Evolutionary conservation across 1,140 invertebrate species (phyloP).

Genomic region (Triops longicaudatus): DNA sequence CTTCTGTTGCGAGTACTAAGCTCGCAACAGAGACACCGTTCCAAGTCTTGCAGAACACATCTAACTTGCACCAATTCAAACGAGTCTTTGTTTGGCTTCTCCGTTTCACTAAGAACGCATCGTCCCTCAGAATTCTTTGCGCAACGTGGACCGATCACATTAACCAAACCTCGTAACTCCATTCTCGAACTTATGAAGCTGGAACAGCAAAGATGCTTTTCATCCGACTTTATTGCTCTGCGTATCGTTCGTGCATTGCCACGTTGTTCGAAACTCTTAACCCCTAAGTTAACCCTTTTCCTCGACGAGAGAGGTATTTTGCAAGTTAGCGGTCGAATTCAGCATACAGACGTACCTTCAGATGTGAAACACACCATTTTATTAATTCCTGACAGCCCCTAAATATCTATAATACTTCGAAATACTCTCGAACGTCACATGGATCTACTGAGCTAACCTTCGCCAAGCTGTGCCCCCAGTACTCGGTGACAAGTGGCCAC

Average conservation of each 20-base stretch:
- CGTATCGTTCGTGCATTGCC: neutral
- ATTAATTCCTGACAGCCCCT: constrained; percentile 34
- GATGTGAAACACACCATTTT: constrained; percentile 40
- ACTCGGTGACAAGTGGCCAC: too few relatives aligned
- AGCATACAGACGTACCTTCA: constrained; percentile 33
- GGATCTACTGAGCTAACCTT: neutral
- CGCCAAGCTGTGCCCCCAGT: neutral
- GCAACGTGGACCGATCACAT: neutral
- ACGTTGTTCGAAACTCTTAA: neutral
- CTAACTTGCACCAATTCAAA: constrained; percentile 16
- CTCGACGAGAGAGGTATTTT: constrained; percentile 37
- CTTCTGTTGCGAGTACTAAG: neutral
- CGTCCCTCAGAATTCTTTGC: neutral
- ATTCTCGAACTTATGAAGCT: neutral
- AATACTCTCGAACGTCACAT: neutral
- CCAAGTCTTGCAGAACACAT: neutral
- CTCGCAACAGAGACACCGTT: neutral
- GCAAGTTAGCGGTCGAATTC: constrained; percentile 39
- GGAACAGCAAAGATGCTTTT: neutral
- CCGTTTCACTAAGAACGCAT: constrained; percentile 17
- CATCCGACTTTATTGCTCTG: neutral
- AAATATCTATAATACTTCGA: neutral
- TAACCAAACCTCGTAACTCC: neutral
- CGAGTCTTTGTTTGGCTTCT: constrained; percentile 16
- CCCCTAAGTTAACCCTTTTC: constrained; percentile 37